These are phyloP conservation scores for Notocelia uddmanniana DNA, from an alignment of 2,888 invertebrate species.

Conservation along the genomic window DNA sequence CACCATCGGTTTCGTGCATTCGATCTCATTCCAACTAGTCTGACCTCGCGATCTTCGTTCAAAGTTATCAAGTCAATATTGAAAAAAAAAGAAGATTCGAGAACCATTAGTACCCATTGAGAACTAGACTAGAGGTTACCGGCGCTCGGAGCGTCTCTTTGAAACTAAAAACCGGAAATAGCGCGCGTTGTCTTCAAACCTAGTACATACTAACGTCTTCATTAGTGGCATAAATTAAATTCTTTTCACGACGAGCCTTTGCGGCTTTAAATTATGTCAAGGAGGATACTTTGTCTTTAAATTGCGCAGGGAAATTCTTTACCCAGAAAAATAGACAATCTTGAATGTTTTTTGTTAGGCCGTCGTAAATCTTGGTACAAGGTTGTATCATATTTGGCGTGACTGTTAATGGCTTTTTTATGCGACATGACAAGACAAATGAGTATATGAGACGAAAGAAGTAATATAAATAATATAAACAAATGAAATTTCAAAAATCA, in stretches of 20 bases:
- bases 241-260: conserved; percentile 40
- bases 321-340: conserved; percentile 14
- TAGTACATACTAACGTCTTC: conserved; percentile 63
- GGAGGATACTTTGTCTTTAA: conserved; percentile 44
- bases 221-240: conserved; percentile 78
- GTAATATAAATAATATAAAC: background rate
- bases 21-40: too few relatives aligned
- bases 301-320: conserved; percentile 35
- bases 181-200: conserved; percentile 68
- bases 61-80: too few relatives aligned
- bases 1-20: too few relatives aligned
- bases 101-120: conserved; percentile 55
- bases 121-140: conserved; percentile 59
- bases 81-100: conserved; percentile 50
- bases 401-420: background rate
- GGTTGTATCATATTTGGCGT: conserved; percentile 7
- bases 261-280: conserved; percentile 53
- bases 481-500: background rate
- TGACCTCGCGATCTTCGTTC: too few relatives aligned
- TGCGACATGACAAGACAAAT: background rate
- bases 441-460: background rate
- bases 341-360: conserved; percentile 19
- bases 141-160: conserved; percentile 70
- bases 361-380: conserved; percentile 9
- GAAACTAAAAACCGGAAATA: conserved; percentile 86